phyloP scores from a whole-genome alignment of 2,797 vertebrate genomes.

The Eulemur coronatus region DNA sequence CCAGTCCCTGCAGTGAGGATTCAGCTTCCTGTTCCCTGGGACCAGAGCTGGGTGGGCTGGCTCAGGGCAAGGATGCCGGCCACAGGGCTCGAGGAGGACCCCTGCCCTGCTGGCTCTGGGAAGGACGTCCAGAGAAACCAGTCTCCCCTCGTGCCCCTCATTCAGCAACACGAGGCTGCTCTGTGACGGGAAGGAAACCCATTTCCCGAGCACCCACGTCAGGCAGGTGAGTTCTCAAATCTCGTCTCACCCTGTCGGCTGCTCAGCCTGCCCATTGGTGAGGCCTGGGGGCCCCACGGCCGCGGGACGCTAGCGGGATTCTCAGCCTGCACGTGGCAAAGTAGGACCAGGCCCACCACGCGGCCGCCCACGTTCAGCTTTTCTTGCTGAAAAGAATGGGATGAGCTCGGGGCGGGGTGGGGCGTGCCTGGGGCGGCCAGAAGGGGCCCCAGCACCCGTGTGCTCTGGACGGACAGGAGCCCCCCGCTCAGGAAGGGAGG shows the following conservation, averaged over 20 bases:
- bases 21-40: not conserved
- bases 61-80: not conserved
- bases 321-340: not conserved
- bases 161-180: not conserved
- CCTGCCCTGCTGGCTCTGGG: not conserved
- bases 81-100: not conserved
- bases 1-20: not conserved
- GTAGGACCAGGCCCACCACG: not conserved
- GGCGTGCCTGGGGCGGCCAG: not conserved
- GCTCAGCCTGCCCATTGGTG: not conserved
- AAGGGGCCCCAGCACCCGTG: not conserved
- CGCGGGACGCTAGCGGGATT: not conserved
- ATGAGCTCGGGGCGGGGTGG: not conserved
- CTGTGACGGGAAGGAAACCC: not conserved
- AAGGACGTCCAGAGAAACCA: not conserved
- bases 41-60: not conserved
- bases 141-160: not conserved
- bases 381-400: not conserved
- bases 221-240: not conserved
- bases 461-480: not conserved
- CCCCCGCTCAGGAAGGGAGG: not conserved
- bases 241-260: not conserved
- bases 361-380: not conserved
- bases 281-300: not conserved
- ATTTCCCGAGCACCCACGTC: accelerated